phyloP scores from a whole-genome alignment of 2,888 invertebrate species.

The Pachydiplax longipennis region DNA sequence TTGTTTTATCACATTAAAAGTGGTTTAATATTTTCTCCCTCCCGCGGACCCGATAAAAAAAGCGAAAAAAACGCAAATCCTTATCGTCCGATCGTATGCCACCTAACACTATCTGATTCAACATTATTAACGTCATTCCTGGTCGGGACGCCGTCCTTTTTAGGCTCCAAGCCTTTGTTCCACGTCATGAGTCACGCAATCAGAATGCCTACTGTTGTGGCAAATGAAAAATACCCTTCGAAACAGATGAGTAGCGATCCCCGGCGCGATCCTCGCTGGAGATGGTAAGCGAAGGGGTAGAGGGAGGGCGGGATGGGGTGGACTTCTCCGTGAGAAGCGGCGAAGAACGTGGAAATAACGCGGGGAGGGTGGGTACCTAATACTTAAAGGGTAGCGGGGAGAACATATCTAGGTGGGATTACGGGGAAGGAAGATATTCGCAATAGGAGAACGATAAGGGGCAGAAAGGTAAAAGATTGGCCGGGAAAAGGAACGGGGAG shows the following conservation, averaged over 20 bases:
- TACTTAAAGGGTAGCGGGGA: not conserved
- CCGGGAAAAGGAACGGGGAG: not conserved
- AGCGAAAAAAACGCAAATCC: not conserved
- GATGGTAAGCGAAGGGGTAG: not conserved
- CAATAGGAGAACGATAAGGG: not conserved
- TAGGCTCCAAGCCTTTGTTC: conserved; percentile 35
- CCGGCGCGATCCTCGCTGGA: not conserved
- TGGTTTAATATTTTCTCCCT: not conserved
- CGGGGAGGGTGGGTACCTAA: not conserved
- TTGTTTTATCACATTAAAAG: conserved; percentile 6
- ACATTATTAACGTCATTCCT: conserved; percentile 40
- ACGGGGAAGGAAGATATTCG: not conserved
- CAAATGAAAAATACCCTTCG: conserved; percentile 43
- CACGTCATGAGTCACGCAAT: conserved; percentile 38
- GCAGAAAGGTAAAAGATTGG: not conserved
- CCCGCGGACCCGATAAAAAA: not conserved
- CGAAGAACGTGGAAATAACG: not conserved
- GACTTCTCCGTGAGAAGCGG: not conserved
- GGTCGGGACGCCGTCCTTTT: conserved; percentile 20
- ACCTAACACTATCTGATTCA: conserved; percentile 40
- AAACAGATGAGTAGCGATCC: conserved; percentile 36
- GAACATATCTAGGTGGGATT: not conserved
- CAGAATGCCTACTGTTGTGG: conserved; percentile 26
- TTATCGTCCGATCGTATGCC: not conserved
- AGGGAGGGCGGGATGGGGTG: not conserved